Percentiles rank a stretch among this genome's conserved stretches.
These are phyloP conservation scores for Gymnopithys bicolor DNA, from an alignment of 2,797 vertebrate genomes.

Conservation along the genomic window DNA sequence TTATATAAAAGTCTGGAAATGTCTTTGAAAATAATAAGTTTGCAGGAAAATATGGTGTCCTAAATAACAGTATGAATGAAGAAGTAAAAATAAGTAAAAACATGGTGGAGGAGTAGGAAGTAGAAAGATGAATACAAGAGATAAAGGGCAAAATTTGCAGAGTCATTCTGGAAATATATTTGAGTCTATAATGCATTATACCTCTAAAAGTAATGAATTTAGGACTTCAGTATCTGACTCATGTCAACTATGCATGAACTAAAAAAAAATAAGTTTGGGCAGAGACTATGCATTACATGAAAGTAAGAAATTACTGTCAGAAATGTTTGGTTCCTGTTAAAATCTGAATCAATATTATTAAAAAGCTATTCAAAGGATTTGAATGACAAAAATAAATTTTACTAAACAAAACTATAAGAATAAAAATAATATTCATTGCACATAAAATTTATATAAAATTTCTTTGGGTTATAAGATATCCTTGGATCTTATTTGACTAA, in stretches of 20 bases:
- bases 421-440: neutral
- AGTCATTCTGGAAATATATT: neutral
- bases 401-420: neutral
- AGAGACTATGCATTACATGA: neutral
- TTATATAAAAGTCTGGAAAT: neutral
- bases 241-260: neutral
- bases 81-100: neutral
- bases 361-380: neutral
- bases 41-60: neutral
- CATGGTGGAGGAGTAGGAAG: neutral
- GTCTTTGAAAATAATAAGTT: neutral
- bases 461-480: neutral
- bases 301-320: neutral
- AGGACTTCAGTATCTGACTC: neutral
- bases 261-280: neutral
- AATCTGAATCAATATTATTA: neutral
- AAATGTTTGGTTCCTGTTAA: neutral
- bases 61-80: neutral
- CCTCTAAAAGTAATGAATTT: neutral
- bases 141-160: neutral
- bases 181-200: neutral
- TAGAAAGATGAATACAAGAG: neutral
- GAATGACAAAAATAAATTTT: neutral
- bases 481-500: neutral
- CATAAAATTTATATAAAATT: neutral